Evolutionary conservation across 2,113 vertebrate species (phyloP).

Genomic region (Gavialis gangeticus): DNA sequence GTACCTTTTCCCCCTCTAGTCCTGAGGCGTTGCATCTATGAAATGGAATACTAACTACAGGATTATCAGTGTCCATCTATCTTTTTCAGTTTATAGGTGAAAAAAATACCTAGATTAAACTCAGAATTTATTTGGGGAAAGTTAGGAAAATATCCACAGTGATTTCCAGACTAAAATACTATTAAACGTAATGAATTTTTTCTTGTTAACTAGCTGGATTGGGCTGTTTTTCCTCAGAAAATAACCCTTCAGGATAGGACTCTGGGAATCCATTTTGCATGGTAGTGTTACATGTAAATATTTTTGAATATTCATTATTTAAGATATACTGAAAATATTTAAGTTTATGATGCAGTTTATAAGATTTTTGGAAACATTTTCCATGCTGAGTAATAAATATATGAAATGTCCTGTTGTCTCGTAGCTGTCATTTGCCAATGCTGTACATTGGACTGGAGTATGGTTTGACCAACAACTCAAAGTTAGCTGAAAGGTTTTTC

Average conservation of each 20-base stretch:
- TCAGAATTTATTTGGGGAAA: background rate
- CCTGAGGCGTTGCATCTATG: no score
- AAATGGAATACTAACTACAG: background rate
- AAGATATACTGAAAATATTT: background rate
- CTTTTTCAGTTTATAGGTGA: background rate
- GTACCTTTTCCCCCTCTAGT: no score
- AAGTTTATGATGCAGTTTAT: background rate
- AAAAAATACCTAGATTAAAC: background rate
- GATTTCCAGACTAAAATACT: background rate
- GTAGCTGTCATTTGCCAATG: constrained; percentile 97
- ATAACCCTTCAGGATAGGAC: background rate
- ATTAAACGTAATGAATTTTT: background rate
- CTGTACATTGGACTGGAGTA: constrained; percentile 98
- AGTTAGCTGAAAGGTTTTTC: constrained; percentile 97
- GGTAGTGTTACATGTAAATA: background rate
- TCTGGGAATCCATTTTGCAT: background rate
- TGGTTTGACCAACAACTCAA: constrained; percentile 98
- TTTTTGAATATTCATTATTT: background rate
- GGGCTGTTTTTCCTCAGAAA: background rate
- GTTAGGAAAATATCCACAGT: background rate
- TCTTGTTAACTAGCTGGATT: background rate
- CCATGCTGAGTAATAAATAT: background rate
- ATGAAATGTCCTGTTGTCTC: background rate
- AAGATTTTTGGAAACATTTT: background rate
- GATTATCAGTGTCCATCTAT: background rate